Evolutionary conservation across 35 echinoderm and acorn worm species (phyloP).

Genomic region (Hemicentrotus pulcherrimus): DNA sequence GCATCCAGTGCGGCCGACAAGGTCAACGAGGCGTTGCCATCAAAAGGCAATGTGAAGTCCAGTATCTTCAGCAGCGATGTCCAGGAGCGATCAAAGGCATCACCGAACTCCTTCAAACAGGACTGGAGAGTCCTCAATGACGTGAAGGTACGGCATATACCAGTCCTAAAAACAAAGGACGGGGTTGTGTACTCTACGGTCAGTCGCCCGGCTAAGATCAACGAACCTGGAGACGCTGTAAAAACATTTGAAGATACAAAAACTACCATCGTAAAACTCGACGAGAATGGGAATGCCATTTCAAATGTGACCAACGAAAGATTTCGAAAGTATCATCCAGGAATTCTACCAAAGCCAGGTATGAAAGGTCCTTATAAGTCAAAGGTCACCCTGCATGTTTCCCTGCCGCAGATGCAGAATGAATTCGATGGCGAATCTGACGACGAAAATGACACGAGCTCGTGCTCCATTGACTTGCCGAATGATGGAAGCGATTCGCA

Average conservation of each 20-base stretch:
- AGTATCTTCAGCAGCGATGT: constrained; percentile 30
- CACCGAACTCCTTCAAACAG: neutral
- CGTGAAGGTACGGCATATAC: constrained; percentile 36
- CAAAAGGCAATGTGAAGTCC: neutral
- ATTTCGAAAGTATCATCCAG: constrained; percentile 15
- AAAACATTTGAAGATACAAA: neutral
- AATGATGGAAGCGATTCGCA: neutral
- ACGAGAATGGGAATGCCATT: constrained; percentile 2
- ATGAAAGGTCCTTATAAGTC: constrained; percentile 15
- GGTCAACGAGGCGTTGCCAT: neutral
- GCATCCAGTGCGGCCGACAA: constrained; percentile 33
- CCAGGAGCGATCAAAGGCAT: neutral
- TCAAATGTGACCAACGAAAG: neutral
- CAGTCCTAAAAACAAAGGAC: constrained; percentile 41
- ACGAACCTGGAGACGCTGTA: neutral
- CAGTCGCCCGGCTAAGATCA: neutral
- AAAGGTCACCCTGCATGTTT: constrained; percentile 39
- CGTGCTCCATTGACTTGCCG: neutral
- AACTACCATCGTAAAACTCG: neutral
- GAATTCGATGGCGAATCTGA: constrained; percentile 20
- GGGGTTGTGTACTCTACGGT: constrained; percentile 24
- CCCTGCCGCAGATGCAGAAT: constrained; percentile 36
- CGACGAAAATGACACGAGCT: constrained; percentile 30
- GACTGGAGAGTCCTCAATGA: constrained; percentile 53
- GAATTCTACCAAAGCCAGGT: constrained; percentile 30